These are phyloP conservation scores for Pseudochirops cupreus DNA, from an alignment of 2,797 vertebrate species.

Conservation along the genomic window DNA sequence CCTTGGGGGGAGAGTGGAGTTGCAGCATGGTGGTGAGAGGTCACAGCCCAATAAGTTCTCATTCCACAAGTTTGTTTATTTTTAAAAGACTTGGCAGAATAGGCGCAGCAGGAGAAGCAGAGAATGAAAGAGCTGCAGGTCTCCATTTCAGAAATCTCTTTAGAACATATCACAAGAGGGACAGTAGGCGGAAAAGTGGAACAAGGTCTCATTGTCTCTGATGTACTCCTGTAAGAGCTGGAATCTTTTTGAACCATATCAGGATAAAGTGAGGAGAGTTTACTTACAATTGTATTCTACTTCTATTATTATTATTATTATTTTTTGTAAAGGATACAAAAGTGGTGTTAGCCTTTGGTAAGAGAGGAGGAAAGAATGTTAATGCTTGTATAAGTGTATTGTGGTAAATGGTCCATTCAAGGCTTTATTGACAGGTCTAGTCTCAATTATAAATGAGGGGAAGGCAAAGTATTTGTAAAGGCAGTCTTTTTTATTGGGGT, in stretches of 20 bases:
- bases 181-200: conserved; percentile 32
- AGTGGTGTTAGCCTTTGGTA: conserved; percentile 68
- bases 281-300: conserved; percentile 52
- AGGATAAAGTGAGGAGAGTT: conserved; percentile 51
- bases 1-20: not conserved
- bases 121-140: conserved; percentile 36
- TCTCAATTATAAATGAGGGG: conserved; percentile 79
- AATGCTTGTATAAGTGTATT: conserved; percentile 71
- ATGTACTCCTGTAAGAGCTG: conserved; percentile 29
- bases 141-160: conserved; percentile 59
- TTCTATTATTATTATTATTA: conserved; percentile 59
- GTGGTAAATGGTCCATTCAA: conserved; percentile 67
- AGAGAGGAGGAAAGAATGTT: conserved; percentile 67
- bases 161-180: conserved; percentile 29
- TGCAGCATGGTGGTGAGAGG: not conserved
- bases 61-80: conserved; percentile 47
- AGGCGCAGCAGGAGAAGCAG: conserved; percentile 55
- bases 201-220: conserved; percentile 44
- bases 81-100: conserved; percentile 21
- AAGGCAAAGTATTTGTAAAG: conserved; percentile 72
- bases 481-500: conserved; percentile 63
- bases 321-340: conserved; percentile 56
- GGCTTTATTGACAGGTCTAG: conserved; percentile 73
- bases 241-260: conserved; percentile 47
- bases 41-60: conserved; percentile 29